Base-by-base conservation (phyloP, 2,797 vertebrate genomes). In the Hafferia zeledoni region DNA sequence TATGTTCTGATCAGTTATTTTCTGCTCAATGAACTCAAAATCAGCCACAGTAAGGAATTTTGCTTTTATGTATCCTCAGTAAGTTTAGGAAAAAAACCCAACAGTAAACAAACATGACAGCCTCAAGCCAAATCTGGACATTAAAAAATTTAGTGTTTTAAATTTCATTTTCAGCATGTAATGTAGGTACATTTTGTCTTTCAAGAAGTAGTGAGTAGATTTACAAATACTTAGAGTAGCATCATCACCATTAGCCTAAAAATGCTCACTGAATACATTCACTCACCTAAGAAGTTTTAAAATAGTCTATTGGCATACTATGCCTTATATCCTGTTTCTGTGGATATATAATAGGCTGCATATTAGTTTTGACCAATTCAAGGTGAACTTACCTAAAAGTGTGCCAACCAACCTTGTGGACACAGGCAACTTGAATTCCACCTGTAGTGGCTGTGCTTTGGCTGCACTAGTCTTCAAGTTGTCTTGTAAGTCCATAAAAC, bases 1-100 rank as follows among this genome's bases (percentile, higher is more conserved):
- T 67, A 83, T 67, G 52, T 88, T 81, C 94, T 90, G 83, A 95
- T 95, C 81, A 68, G 81, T 77, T 70, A 80, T 90, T 91, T 95
- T 94, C 92, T 94, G 87, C 89, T 95, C 83, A 94, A 93, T 94
- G 77, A 93, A 96, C 80, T 94, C 55, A 91, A 86, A 88, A 91
- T 76, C 67, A 87, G 63, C 22, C 80, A 46, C 28, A 41, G 68
- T 37, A 81, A 72, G 30, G 47, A 87, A 78, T 81, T 90, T 79
- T 94, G 17, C 27, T 82, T 60, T 9, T 39, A 37, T 33, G 22
- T 55, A 55, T 61, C 35, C 35, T 87, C 61, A 76, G 16, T n/a
- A 61, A 81, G 39, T n/a, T 87, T 18, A 78, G 27, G 79, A 18
- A 37, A 61, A 83, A 83, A 83, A 81, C 12, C 0, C 27, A 64